A percentile compares a stretch with the other conserved stretches of the same genome.
Evolutionary conservation across 1,140 invertebrate species (phyloP).

Genomic region (Polyergus mexicanus): DNA sequence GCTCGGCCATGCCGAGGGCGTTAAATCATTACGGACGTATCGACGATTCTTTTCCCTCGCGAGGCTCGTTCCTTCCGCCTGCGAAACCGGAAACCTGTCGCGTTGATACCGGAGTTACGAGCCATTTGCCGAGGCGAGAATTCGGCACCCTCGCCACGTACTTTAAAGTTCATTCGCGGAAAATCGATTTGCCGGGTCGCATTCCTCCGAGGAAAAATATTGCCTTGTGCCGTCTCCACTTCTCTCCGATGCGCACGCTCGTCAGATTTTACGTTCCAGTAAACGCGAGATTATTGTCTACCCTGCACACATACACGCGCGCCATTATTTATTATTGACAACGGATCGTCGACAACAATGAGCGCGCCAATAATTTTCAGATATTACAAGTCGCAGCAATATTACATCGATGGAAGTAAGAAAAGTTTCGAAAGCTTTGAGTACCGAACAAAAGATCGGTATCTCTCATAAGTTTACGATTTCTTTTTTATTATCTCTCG

Average conservation of each 20-base stretch:
- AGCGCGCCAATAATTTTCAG: constrained; percentile 54
- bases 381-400: not conserved
- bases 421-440: not conserved
- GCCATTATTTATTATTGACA: constrained; percentile 51
- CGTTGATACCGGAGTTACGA: constrained; percentile 37
- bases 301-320: constrained; percentile 40
- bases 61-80: constrained; percentile 2
- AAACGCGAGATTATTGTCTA: constrained; percentile 58
- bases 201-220: constrained; percentile 61
- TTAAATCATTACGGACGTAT: constrained; percentile 9
- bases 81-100: constrained; percentile 34
- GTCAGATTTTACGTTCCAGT: constrained; percentile 66
- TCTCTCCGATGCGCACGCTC: constrained; percentile 46
- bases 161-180: constrained; percentile 59
- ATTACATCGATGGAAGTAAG: not conserved
- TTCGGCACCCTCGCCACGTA: constrained; percentile 53
- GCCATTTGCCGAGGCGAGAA: constrained; percentile 5
- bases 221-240: constrained; percentile 50
- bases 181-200: constrained; percentile 53
- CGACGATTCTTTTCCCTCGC: constrained; percentile 2
- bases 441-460: not conserved
- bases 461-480: not conserved
- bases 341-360: constrained; percentile 9
- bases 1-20: not conserved
- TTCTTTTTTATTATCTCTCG: too few relatives aligned